Evolutionary conservation across 2,113 vertebrate species (phyloP), one percentile per base, ranked within the genome.

Genomic region (Corydoras maculifer): DNA sequence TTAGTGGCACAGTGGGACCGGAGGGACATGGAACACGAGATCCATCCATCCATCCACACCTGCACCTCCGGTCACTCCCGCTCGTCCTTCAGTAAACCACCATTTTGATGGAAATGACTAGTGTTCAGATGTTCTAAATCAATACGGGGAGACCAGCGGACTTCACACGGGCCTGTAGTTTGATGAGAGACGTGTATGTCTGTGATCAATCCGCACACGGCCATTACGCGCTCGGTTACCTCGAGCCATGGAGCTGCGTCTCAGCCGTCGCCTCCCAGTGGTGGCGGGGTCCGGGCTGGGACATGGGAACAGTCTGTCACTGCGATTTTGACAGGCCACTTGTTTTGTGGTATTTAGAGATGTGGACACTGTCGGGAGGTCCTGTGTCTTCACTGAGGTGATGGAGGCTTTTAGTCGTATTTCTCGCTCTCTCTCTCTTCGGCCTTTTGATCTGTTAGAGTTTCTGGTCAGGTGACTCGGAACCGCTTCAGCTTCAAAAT

Each of bases 241-340:
- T 84, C 86, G 14, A 11, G 82, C 86, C 87, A 80, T 73, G 43
- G 72, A 84, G 79, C 87, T 87, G 86, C 87, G 86, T 84, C 83
- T 91, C 91, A 81, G 84, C 79, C 65, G 70, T 85, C 87, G 83
- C 82, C 85, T 88, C 87, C 87, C 87, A 77, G 64, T 53, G 86
- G 81, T 87, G 84, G 84, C 80, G 78, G 86, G 89, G 87, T 76
- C 79, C 82, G 86, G 84, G 87, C 91, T 89, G 92, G 91, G 92
- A 90, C 87, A 88, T 89, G 78, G 87, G 89, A 91, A 86, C 84
- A 87, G 88, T 79, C 86, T 93, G 90, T 93, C 92, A 91, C 65
- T 87, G 86, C 83, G 78, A 89, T 93, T 94, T 82, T 81, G 85
- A 93, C 92, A 93, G 80, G 77, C 79, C 81, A 86, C 80, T 82